Evolutionary conservation across 2,888 invertebrate genomes (phyloP).

Genomic region (Mythimna pallens): DNA sequence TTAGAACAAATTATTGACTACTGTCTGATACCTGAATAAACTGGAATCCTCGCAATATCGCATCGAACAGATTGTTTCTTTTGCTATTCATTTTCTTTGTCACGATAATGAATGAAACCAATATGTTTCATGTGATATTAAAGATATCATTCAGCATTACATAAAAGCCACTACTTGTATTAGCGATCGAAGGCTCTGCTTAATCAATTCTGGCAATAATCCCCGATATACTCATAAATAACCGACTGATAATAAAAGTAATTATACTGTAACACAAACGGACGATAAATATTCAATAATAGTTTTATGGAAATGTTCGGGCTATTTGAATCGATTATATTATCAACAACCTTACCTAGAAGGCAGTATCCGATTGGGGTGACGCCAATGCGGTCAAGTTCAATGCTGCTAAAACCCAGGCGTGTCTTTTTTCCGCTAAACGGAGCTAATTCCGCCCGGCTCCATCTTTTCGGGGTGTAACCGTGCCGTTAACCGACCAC

Average conservation of each 20-base stretch:
- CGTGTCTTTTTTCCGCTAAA: too few relatives aligned
- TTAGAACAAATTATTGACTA: not conserved
- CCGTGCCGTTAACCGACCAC: too few relatives aligned
- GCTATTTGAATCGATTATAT: not conserved
- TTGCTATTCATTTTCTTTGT: slow-evolving; percentile 4
- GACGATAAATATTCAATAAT: slow-evolving; percentile 16
- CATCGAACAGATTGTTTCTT: not conserved
- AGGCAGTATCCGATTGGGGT: too few relatives aligned
- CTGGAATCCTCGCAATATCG: not conserved
- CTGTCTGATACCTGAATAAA: not conserved
- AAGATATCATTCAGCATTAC: slow-evolving; percentile 21
- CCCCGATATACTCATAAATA: slow-evolving; percentile 12
- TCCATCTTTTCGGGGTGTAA: too few relatives aligned
- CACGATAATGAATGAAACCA: slow-evolving; percentile 12
- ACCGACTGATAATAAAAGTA: slow-evolving; percentile 19
- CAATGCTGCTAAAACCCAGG: too few relatives aligned
- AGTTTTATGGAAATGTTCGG: slow-evolving; percentile 4
- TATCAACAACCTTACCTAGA: too few relatives aligned
- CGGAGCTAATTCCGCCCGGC: too few relatives aligned
- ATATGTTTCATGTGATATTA: slow-evolving; percentile 19
- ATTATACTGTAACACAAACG: not conserved
- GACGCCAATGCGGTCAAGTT: too few relatives aligned
- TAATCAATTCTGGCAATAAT: slow-evolving; percentile 30
- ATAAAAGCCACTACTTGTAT: slow-evolving; percentile 4
- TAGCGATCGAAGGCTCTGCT: slow-evolving; percentile 13